Conservation (phyloP, 2,797 vertebrate genomes). For the Esox lucius region DNA sequence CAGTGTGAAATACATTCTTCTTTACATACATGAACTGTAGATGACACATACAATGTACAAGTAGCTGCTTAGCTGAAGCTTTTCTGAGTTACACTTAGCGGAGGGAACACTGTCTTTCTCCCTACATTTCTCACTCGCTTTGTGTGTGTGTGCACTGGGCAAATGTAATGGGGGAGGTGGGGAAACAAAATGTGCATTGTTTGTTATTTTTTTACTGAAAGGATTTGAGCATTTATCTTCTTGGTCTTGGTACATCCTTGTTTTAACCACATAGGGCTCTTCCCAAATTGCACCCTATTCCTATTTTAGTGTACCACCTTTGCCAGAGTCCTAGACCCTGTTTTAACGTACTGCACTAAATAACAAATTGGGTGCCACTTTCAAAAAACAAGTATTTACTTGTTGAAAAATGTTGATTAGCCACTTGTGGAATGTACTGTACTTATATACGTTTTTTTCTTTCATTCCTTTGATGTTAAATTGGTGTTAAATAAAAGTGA, state of each 20-base stretch:
- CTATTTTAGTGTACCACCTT: neutral
- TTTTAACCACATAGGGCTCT: neutral
- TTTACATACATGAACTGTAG: no score
- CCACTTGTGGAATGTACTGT: conserved; percentile 40
- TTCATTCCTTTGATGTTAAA: conserved; percentile 13
- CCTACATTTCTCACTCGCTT: neutral
- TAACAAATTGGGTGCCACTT: neutral
- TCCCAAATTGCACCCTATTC: neutral
- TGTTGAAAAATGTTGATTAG: conserved; percentile 6
- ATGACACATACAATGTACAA: neutral
- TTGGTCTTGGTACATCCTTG: conserved; percentile 7
- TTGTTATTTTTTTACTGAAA: neutral
- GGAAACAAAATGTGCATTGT: neutral
- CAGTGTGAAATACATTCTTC: no score
- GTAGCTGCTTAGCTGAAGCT: neutral
- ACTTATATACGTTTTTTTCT: conserved; percentile 25
- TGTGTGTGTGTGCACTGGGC: neutral
- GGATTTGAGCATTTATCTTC: neutral
- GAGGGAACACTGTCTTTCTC: no score
- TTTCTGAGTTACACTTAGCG: neutral
- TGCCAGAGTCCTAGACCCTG: neutral
- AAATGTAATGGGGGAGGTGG: no score
- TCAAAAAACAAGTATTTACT: conserved; percentile 13
- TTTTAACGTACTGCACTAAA: neutral
- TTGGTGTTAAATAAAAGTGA: conserved; percentile 1